Evolutionary conservation across 2,888 invertebrate genomes (phyloP), one percentile per base, ranked within the genome.

Genomic region (Napeogenes sylphis): DNA sequence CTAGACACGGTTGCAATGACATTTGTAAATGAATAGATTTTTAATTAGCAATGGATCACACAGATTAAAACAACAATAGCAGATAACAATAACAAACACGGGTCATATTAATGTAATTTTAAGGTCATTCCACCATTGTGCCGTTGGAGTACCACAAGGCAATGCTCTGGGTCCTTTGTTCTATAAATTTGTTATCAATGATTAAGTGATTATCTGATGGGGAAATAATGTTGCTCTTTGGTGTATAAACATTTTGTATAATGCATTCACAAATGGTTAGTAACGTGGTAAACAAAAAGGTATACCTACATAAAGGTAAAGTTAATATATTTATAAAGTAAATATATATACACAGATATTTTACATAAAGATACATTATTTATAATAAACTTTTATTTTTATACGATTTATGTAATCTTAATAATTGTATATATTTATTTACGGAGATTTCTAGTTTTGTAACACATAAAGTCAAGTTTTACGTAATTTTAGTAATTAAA

Each of bases 141-240:
- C 42, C 14, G 38, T 45, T 56, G 61, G 67, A 45, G 62, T 65
- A n/a, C 60, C 60, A 62, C 68, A 68, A 65, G 67, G 67, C 67
- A 67, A 59, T 55, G 63, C 54, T 64, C 64, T 61, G 53, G 62
- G 42, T 14, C 65, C 65, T 67, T 69, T 69, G 68, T 69, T 68
- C 55, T 60, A 58, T 56, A 63, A 59, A 57, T 68, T 63, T 53
- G 57, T 62, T 62, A 64, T 62, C 64, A 60, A 51, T 66, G 59
- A 66, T 10, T 46, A 62, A 51, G 53, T 46, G 53, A 14, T 55
- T 55, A 63, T 65, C 63, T 63, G 58, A 56, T 59, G 10, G 53
- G n/a, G 21, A 53, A 45, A 62, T 46, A 47, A 55, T 45, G 35
- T n/a, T 38, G 30, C 55, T 42, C 55, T 57, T 61, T 53, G 42